These are phyloP conservation scores for Monopterus albus DNA, from an alignment of 2,113 vertebrate species.

Conservation along the genomic window DNA sequence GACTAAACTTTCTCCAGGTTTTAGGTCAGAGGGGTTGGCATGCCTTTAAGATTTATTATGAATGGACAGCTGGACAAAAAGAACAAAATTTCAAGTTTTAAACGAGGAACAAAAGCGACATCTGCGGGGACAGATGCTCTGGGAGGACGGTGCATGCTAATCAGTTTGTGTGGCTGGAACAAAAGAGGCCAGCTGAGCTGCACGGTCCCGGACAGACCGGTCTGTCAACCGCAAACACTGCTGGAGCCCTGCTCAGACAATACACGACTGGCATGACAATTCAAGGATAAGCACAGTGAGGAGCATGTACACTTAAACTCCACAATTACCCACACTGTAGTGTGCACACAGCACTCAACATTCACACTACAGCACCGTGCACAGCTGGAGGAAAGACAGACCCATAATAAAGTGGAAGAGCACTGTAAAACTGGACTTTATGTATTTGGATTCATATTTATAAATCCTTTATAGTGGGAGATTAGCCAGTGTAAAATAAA, in stretches of 20 bases:
- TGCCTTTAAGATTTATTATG: neutral
- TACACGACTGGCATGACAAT: too few relatives aligned
- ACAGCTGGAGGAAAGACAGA: too few relatives aligned
- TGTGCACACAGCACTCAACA: too few relatives aligned
- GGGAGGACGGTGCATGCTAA: conserved; percentile 62
- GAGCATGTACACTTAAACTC: too few relatives aligned
- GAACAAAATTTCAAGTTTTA: conserved; percentile 34
- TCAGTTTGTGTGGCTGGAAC: conserved; percentile 54
- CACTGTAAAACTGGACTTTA: too few relatives aligned
- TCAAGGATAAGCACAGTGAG: too few relatives aligned
- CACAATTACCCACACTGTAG: too few relatives aligned
- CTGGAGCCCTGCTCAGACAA: neutral
- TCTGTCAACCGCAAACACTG: neutral
- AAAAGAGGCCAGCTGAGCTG: conserved; percentile 68
- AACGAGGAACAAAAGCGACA: conserved; percentile 55
- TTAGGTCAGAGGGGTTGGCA: neutral
- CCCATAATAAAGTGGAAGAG: too few relatives aligned
- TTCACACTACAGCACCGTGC: too few relatives aligned
- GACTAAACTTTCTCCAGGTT: neutral
- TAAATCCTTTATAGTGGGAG: too few relatives aligned
- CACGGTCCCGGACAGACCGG: conserved; percentile 16
- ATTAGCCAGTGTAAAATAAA: too few relatives aligned
- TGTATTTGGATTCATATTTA: too few relatives aligned
- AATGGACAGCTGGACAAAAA: conserved; percentile 43
- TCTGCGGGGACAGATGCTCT: conserved; percentile 70